Base-by-base conservation (phyloP, 2,888 invertebrate genomes). In the Branchipolynoe longqiensis region DNA sequence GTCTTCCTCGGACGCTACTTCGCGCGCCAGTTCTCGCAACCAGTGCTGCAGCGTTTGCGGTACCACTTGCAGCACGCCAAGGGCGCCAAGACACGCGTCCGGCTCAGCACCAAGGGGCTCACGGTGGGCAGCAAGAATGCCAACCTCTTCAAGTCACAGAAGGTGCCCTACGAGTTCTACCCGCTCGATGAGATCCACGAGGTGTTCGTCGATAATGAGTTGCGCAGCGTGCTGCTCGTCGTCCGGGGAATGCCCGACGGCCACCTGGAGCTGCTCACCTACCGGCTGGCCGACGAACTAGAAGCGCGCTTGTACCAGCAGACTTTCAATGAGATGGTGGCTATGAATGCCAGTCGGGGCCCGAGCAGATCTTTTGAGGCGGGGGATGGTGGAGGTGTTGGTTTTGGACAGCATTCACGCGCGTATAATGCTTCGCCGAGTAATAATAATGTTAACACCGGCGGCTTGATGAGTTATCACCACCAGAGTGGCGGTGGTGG, bases 271-370 rank as follows among this genome's bases (percentile, higher is more conserved):
- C 48, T 78, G 48, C 78, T 78, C 48, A 78, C 78, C 48, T 78
- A 78, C 31, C 41, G 48, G 28, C 48, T 78, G 4, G 18, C 78
- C 4, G 78, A 78, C 54, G 78, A 78, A 28, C 54, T 78, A 8
- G 78, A 78, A 28, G 78, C 78, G 8, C 25, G 78, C 3, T 28
- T 31, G 2, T 78, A 78, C 28, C 78, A 78, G 78, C 78, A 78
- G 78, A 78, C 78, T 1, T 78, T 78, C 31, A 78, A 78, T 25
- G 78, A 78, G 78, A 78, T 78, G 78, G 78, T 78, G 4, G 40
- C 48, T 25, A 36, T 69, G 1, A 69, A 69, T n/a, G 69, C 36
- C 14, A 36, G 1, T 33, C 33, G 69, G 8, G n/a, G n/a, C n/a
- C 12, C 12, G 58, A 14, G 1, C 3, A 12, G 38, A 22, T 3